Conservation (phyloP, 2,888 invertebrate genomes). For the Unio pictorum region DNA sequence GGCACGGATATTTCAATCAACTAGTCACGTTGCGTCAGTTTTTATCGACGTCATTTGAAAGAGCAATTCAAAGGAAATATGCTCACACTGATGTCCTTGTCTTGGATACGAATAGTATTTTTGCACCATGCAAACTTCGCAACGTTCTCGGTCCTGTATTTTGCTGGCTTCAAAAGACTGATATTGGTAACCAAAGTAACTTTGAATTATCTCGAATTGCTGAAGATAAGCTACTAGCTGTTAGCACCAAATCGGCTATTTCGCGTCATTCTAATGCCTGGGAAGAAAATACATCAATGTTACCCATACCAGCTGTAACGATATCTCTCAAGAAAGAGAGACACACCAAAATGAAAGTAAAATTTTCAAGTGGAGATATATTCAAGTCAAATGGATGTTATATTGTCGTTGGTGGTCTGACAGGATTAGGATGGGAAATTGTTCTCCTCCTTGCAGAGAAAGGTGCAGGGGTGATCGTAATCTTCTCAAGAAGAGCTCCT, state of each 20-base stretch:
- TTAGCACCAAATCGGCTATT: too few species aligned
- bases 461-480: conserved; percentile 43
- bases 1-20: too few species aligned
- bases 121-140: background rate
- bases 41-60: too few species aligned
- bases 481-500: conserved; percentile 39
- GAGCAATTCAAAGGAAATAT: too few species aligned
- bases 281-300: too few species aligned
- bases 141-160: background rate
- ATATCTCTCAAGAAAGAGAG: background rate
- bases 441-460: conserved; percentile 34
- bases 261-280: too few species aligned
- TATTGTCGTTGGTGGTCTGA: conserved; percentile 52
- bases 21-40: too few species aligned
- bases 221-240: too few species aligned
- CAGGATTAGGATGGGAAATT: conserved; percentile 57
- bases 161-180: background rate
- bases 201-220: too few species aligned
- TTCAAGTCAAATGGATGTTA: conserved; percentile 40
- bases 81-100: too few species aligned
- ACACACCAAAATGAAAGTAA: background rate
- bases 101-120: background rate
- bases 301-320: too few species aligned
- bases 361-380: conserved; percentile 6
- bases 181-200: too few species aligned